A percentile compares a stretch with the other conserved stretches of the same genome.
Evolutionary conservation across 1,140 invertebrate genomes (phyloP).

Genomic region (Druon quercuslanigerum): DNA sequence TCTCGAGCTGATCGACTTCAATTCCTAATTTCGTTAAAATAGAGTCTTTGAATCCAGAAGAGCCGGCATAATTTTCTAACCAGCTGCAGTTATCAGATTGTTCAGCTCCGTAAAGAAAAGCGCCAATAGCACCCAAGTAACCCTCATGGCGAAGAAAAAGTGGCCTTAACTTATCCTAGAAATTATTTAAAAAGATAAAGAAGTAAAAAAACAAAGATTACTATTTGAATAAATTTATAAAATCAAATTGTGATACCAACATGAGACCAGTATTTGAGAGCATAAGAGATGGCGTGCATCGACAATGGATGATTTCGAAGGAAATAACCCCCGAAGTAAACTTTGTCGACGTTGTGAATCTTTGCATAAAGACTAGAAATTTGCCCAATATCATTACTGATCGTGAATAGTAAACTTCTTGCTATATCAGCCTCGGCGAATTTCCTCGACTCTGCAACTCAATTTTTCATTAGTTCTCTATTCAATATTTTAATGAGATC

Average conservation of each 20-base stretch:
- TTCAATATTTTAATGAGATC: not conserved
- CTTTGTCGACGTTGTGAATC: slow-evolving; percentile 80
- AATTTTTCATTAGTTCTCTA: not conserved
- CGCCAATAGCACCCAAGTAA: slow-evolving; percentile 86
- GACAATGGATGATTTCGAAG: slow-evolving; percentile 85
- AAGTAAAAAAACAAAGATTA: slow-evolving; percentile 10
- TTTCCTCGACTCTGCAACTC: slow-evolving; percentile 41
- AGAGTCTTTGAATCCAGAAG: slow-evolving; percentile 80
- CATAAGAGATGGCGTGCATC: slow-evolving; percentile 85
- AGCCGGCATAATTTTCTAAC: slow-evolving; percentile 86
- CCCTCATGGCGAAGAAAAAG: slow-evolving; percentile 87
- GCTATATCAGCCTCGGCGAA: slow-evolving; percentile 81
- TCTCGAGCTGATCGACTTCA: slow-evolving; percentile 81
- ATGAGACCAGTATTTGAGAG: slow-evolving; percentile 87
- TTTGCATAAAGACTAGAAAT: slow-evolving; percentile 84
- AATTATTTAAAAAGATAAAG: slow-evolving; percentile 25
- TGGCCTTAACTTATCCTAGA: slow-evolving; percentile 80
- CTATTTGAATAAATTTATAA: not conserved
- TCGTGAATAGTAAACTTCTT: slow-evolving; percentile 83
- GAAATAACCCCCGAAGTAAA: slow-evolving; percentile 88
- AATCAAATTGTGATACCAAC: slow-evolving; percentile 56
- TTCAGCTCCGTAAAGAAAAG: slow-evolving; percentile 84
- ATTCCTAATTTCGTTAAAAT: slow-evolving; percentile 71
- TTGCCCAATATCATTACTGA: slow-evolving; percentile 88
- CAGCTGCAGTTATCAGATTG: slow-evolving; percentile 82